phyloP scores from a whole-genome alignment of 2,888 invertebrate genomes.

The Hirtodrosophila cameraria region DNA sequence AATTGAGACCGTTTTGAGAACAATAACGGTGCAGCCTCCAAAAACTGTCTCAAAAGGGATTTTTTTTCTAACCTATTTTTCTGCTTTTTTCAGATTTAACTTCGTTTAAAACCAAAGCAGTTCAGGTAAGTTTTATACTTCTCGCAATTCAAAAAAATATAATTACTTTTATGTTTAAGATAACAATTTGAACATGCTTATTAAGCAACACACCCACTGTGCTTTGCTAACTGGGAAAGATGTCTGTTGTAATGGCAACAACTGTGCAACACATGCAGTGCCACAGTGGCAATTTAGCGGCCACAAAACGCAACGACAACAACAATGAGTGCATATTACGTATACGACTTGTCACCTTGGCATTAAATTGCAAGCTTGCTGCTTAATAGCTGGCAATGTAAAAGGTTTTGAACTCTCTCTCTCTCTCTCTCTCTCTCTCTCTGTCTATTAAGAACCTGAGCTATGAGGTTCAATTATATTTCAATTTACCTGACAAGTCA shows the following conservation, averaged over 20 bases:
- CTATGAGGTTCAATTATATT: slow-evolving; percentile 68
- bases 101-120: no score
- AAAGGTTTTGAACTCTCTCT: slow-evolving; percentile 19
- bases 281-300: slow-evolving; percentile 9
- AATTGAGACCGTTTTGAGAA: no score
- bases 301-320: slow-evolving; percentile 1
- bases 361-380: slow-evolving; percentile 46
- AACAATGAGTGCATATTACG: slow-evolving; percentile 49
- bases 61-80: no score
- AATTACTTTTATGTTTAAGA: no score
- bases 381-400: slow-evolving; percentile 54
- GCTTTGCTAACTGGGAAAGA: slow-evolving; percentile 32
- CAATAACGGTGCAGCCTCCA: no score
- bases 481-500: slow-evolving; percentile 65
- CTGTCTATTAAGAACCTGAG: not conserved
- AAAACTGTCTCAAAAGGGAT: no score
- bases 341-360: slow-evolving; percentile 71
- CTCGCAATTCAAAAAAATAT: no score
- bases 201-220: no score
- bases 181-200: no score
- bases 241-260: slow-evolving; percentile 26
- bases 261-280: slow-evolving; percentile 1
- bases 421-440: no score
- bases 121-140: no score
- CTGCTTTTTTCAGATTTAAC: no score